phyloP scores from a whole-genome alignment of 2,797 vertebrate genomes.

The Chloroceryle amazona region DNA sequence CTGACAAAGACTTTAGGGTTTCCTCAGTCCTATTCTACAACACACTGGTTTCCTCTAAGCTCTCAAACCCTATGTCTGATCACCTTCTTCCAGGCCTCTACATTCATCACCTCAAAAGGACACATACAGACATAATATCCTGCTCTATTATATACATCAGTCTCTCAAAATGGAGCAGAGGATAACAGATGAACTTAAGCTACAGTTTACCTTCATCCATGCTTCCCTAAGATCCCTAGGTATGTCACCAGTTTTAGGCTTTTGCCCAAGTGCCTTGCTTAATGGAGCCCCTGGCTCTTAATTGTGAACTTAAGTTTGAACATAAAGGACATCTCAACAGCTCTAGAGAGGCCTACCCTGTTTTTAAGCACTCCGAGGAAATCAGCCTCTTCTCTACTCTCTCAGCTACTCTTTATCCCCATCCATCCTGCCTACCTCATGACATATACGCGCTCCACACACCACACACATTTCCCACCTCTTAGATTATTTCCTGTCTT shows the following conservation, averaged over 20 bases:
- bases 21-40: neutral
- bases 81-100: neutral
- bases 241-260: neutral
- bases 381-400: neutral
- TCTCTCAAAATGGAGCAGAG: neutral
- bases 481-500: neutral
- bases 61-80: neutral
- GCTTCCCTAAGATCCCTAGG: neutral
- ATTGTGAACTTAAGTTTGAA: neutral
- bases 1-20: neutral
- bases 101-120: neutral
- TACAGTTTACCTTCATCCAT: neutral
- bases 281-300: neutral
- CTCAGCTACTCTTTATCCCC: neutral
- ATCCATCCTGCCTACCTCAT: neutral
- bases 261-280: neutral
- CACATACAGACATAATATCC: neutral
- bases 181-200: neutral
- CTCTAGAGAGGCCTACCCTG: neutral
- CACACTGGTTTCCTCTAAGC: neutral
- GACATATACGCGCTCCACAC: rapidly evolving
- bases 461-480: neutral
- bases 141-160: neutral
- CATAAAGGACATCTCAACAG: neutral
- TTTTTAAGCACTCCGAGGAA: neutral